phyloP scores from a whole-genome alignment of 2,888 invertebrate genomes.

The Drosophila paranaensis region DNA sequence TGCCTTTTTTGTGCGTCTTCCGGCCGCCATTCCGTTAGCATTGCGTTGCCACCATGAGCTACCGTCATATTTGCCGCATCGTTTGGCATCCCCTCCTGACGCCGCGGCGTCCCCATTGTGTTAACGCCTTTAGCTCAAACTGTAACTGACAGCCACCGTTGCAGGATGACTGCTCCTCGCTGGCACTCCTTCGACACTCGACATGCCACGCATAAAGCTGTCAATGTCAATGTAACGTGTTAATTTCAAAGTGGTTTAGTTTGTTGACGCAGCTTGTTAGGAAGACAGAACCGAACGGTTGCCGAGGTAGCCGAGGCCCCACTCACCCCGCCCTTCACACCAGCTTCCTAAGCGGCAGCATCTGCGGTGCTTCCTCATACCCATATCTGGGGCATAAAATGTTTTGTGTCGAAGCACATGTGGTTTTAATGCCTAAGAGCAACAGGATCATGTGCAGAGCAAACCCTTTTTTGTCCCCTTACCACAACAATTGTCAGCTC shows the following conservation, averaged over 20 bases:
- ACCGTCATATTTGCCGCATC: conserved; percentile 66
- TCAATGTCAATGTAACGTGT: conserved; percentile 82
- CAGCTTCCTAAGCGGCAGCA: conserved; percentile 20
- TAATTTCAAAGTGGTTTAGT: conserved; percentile 81
- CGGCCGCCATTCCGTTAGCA: conserved; percentile 45
- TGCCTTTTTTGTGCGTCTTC: conserved; percentile 77
- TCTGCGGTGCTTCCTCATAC: conserved; percentile 12
- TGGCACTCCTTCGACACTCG: conserved; percentile 30
- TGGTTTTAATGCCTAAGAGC: conserved; percentile 65
- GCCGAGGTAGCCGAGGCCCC: conserved; percentile 18
- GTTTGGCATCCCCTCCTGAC: conserved; percentile 47
- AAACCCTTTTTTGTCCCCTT: conserved; percentile 41
- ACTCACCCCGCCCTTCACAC: conserved; percentile 5
- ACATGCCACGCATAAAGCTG: conserved; percentile 80
- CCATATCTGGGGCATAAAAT: conserved; percentile 56
- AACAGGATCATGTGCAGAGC: conserved; percentile 15
- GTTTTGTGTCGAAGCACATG: conserved; percentile 65
- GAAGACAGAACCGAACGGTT: conserved; percentile 34
- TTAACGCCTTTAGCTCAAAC: conserved; percentile 49
- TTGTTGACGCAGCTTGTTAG: conserved; percentile 78
- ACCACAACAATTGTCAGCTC: conserved; percentile 36
- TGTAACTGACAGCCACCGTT: conserved; percentile 66
- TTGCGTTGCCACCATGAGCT: conserved; percentile 21
- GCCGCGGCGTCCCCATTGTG: background rate
- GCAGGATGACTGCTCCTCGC: conserved; percentile 24